These are phyloP conservation scores for Lapara coniferarum DNA, from an alignment of 2,888 invertebrate species.

Conservation along the genomic window DNA sequence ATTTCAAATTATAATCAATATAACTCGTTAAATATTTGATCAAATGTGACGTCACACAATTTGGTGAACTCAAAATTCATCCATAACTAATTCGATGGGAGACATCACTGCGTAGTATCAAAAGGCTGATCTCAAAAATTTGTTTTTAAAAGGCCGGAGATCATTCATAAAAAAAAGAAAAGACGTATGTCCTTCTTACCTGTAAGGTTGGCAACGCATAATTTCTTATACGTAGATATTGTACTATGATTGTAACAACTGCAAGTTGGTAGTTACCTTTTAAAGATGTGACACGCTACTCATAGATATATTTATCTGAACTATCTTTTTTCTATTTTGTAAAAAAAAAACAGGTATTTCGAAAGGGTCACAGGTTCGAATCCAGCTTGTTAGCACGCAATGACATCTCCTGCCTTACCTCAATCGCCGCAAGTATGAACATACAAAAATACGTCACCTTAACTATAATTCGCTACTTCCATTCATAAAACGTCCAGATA, in stretches of 20 bases:
- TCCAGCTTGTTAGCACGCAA: not conserved
- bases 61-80: conserved; percentile 9
- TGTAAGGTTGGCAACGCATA: too few species aligned
- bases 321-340: not conserved
- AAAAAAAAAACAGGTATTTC: not conserved
- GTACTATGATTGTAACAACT: too few species aligned
- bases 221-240: too few species aligned
- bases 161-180: too few species aligned
- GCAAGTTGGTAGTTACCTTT: too few species aligned
- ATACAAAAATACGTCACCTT: conserved; percentile 19
- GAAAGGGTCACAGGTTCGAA: not conserved
- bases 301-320: too few species aligned
- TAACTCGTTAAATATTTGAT: not conserved
- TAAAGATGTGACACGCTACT: too few species aligned
- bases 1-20: too few species aligned
- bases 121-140: not conserved
- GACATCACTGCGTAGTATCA: conserved; percentile 3
- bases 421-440: conserved; percentile 11
- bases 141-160: too few species aligned
- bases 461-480: not conserved
- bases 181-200: not conserved
- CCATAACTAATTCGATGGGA: not conserved
- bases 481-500: not conserved
- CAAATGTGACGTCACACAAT: not conserved
- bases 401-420: not conserved